Base-by-base conservation (phyloP, 1,140 invertebrate species). In the Euwallacea fornicatus region DNA sequence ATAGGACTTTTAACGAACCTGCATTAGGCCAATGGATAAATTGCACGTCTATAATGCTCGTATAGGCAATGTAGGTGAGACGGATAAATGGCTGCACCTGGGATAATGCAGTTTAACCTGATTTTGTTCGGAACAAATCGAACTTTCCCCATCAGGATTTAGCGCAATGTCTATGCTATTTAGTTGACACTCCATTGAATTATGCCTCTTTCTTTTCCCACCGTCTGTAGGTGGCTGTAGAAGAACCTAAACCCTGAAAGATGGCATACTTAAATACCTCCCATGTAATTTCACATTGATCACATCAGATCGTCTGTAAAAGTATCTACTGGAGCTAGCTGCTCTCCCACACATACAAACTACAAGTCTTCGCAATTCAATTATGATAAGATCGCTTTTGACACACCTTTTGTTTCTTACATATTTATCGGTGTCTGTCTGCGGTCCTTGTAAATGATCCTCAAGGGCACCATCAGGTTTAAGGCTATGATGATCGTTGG, bases 51-150 rank as follows among this genome's bases (percentile, higher is more conserved):
- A 56, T 42, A 58, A 10, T 50, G 46, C 13, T 50, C 13, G 56
- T 43, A 55, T 58, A 55, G 53, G 64, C 55, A 66, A 66, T 66
- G 42, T 56, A 66, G 64, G 64, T 66, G 64, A 66, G 64, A 66
- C 53, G 54, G n/a, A 66, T 66, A 21, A 42, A 65, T 64, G 47
- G 6, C 53, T 53, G 15, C 47, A 64, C 44, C 62, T 50, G 62
- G 16, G 42, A 43, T 62, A 62, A 7, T 62, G 9, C 59, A 43
- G 10, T 60, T 8, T 60, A 42, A 60, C 58, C 33, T 42, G 33
- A 60, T 42, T 60, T 42, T 21, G 6, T 60, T 60, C 8, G 21
- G 21, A 33, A 4, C 15, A 33, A 33, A 60, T 60, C 50, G 50
- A 11, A 15, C 3, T 53, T 53, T 53, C 50, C 11, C 11, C 50